Percentiles rank a stretch among this genome's conserved stretches.
Conservation (phyloP, 2,113 vertebrate genomes). For the Turdus rufiventris region DNA sequence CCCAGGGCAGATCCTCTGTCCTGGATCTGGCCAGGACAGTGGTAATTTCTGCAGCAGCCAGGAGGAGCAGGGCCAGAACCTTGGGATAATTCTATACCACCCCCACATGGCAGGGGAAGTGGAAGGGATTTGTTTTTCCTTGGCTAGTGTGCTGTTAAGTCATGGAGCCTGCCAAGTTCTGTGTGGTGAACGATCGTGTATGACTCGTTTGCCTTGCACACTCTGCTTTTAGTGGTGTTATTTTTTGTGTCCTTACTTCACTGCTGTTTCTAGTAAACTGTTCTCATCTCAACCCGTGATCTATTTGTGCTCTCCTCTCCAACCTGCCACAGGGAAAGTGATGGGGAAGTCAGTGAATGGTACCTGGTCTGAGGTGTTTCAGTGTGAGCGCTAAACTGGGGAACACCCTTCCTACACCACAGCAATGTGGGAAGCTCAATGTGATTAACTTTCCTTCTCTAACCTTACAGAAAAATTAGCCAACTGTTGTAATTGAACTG, state of each 20-base stretch:
- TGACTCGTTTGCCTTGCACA: fast-evolving
- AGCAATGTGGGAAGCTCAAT: neutral
- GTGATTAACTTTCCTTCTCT: neutral
- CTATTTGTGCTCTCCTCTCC: neutral
- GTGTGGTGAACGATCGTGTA: fast-evolving
- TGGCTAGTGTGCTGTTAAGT: fast-evolving
- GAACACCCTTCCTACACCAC: neutral
- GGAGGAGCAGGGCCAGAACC: fast-evolving
- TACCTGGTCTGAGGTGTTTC: neutral
- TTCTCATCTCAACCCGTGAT: neutral
- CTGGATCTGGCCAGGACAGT: too few relatives aligned
- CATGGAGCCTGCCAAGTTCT: fast-evolving
- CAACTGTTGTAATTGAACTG: neutral
- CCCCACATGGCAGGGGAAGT: neutral
- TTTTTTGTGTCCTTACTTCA: neutral
- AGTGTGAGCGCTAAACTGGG: neutral
- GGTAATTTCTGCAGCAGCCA: neutral
- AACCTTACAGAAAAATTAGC: neutral
- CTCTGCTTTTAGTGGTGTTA: neutral
- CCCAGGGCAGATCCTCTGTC: too few relatives aligned
- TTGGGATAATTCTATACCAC: neutral
- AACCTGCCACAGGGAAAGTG: neutral
- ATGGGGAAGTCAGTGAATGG: too few relatives aligned
- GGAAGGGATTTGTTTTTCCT: neutral
- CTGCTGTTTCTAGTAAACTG: neutral